phyloP scores from a whole-genome alignment of 2,888 invertebrate species.

The Campoletis raptor region DNA sequence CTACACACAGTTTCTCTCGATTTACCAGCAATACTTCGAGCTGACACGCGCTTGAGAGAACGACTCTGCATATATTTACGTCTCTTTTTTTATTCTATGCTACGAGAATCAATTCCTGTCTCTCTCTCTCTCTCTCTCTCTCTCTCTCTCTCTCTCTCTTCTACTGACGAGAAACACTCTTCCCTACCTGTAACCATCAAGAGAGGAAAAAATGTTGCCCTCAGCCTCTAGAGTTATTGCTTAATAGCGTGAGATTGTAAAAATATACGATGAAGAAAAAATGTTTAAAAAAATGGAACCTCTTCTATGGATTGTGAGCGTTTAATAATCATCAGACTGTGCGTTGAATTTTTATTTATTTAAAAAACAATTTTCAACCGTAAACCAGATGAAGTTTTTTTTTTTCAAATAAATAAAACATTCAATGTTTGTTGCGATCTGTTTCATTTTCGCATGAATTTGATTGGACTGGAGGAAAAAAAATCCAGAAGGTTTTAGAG shows the following conservation, averaged over 20 bases:
- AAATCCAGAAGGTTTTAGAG: neutral
- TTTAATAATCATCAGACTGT: neutral
- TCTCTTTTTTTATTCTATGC: neutral
- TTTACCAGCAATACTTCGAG: slow-evolving; percentile 24
- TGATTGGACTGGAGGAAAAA: neutral
- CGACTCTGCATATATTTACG: neutral
- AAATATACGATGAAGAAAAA: neutral
- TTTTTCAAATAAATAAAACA: neutral
- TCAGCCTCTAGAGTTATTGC: slow-evolving; percentile 19
- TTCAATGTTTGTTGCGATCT: neutral
- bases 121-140: neutral
- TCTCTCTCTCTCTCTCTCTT: neutral
- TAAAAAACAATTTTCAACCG: neutral
- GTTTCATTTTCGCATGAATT: neutral
- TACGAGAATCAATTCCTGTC: slow-evolving; percentile 17
- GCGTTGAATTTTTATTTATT: neutral
- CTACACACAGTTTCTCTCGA: slow-evolving; percentile 53
- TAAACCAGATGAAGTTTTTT: neutral
- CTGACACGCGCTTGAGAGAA: slow-evolving; percentile 17
- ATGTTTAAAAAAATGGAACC: neutral
- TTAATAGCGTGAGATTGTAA: slow-evolving; percentile 13
- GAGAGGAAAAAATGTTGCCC: slow-evolving; percentile 16
- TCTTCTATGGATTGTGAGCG: neutral
- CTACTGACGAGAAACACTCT: neutral
- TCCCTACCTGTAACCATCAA: neutral